Base-by-base conservation (phyloP, 2,797 vertebrate genomes). In the Chloroceryle inda region DNA sequence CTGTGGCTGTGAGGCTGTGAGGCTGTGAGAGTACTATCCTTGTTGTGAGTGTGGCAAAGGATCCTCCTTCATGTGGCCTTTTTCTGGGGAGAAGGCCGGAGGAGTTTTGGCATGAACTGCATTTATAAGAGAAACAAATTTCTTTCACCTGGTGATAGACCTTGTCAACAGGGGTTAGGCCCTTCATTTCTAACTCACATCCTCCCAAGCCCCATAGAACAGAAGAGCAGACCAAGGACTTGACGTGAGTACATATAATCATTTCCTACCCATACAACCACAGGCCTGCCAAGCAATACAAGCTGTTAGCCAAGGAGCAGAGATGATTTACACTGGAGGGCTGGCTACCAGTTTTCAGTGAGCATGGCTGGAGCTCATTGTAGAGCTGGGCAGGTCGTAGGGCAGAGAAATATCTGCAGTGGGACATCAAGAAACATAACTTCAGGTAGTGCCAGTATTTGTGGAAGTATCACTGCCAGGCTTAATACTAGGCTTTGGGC, bases 1-100 rank as follows among this genome's bases (percentile, higher is more conserved):
- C 13, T 31, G 21, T 56, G 49, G 12, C 23, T 1, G 0, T 50
- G 49, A 56, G 40, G 12, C 23, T 1, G 0, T 50, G 49, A 56
- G 40, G 27, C n/a, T 0, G 0, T 3, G 5, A 74, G 26, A 37
- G 4, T 52, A 40, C 40, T 13, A 6, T 63, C 19, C 13, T 49
- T 45, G 13, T 52, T 55, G 14, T 72, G 23, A 3, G 16, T 85
- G 27, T 61, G 66, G 42, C 27, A 77, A 56, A 67, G 26, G 26
- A 52, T 45, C 20, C 7, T 82, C 16, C 17, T 52, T 81, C 35
- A 38, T 7, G 17, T 6, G 14, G 23, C 7, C 14, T 66, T 75
- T 58, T 23, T 45, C 42, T 31, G 20, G 10, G 26, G 40, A 75
- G 69, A 69, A 76, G 35, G 12, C 9, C 35, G 40, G 37, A 86